phyloP scores from a whole-genome alignment of 2,888 invertebrate genomes.

The Odontomyia ornata region DNA sequence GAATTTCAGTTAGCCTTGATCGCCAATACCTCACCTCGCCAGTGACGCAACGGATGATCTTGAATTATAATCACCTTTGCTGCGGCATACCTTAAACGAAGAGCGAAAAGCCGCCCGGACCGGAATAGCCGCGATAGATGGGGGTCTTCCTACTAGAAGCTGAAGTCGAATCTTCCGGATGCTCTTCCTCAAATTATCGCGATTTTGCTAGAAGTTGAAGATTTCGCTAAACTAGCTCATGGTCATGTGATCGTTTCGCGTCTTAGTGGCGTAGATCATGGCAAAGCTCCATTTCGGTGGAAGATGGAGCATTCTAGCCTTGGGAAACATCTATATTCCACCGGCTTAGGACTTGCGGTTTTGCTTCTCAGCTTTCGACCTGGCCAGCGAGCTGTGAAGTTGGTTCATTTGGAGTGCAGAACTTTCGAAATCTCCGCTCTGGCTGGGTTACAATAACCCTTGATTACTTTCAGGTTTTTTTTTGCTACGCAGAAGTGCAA shows the following conservation, averaged over 20 bases:
- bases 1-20: neutral
- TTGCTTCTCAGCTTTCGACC: no score
- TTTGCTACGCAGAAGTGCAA: neutral
- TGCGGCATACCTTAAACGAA: no score
- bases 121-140: neutral
- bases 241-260: neutral
- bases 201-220: no score
- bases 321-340: neutral
- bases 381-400: neutral
- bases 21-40: neutral
- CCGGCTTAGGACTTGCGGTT: neutral
- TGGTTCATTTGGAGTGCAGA: neutral
- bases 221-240: neutral
- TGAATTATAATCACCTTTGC: neutral
- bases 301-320: neutral
- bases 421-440: neutral
- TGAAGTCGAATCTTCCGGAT: no score
- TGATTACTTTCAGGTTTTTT: neutral
- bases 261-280: no score
- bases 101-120: no score
- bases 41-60: neutral
- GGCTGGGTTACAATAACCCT: neutral
- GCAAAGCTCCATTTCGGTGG: no score
- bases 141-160: no score
- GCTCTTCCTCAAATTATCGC: no score